phyloP scores from a whole-genome alignment of 2,113 vertebrate genomes.

The Furnarius figulus region DNA sequence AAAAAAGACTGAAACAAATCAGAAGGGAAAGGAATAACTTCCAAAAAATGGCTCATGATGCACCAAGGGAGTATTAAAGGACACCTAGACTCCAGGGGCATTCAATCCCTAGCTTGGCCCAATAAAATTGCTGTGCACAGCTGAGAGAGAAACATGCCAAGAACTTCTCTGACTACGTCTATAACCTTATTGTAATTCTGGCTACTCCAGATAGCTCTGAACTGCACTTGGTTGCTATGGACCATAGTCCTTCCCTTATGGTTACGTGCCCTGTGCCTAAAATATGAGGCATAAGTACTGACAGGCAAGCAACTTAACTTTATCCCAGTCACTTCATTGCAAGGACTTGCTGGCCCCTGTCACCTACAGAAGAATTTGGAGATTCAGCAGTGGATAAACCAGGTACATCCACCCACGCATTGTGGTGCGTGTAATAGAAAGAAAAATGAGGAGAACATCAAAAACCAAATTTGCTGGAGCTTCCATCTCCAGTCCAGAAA shows the following conservation, averaged over 20 bases:
- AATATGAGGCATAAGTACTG: not conserved
- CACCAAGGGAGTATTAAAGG: not conserved
- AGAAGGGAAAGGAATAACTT: not conserved
- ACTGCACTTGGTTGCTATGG: not conserved
- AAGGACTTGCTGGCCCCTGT: not conserved
- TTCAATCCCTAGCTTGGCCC: not conserved
- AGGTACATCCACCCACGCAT: not conserved
- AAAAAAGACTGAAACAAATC: not conserved
- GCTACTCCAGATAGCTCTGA: not conserved
- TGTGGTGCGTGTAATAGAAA: not conserved
- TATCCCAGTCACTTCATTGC: not conserved
- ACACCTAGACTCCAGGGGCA: not conserved
- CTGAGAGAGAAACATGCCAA: not conserved
- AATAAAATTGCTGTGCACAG: not conserved
- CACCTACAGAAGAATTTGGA: not conserved
- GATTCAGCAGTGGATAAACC: not conserved
- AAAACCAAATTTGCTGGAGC: not conserved
- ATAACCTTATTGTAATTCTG: not conserved
- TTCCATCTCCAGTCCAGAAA: not conserved
- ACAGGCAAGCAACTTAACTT: not conserved
- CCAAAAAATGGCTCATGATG: not conserved
- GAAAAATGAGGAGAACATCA: not conserved
- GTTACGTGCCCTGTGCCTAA: not conserved
- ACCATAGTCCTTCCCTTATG: not conserved
- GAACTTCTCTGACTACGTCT: not conserved